Percentiles rank a stretch among this genome's conserved stretches.
Conservation (phyloP, 2,888 invertebrate species). For the Pyrochroa serraticornis region DNA sequence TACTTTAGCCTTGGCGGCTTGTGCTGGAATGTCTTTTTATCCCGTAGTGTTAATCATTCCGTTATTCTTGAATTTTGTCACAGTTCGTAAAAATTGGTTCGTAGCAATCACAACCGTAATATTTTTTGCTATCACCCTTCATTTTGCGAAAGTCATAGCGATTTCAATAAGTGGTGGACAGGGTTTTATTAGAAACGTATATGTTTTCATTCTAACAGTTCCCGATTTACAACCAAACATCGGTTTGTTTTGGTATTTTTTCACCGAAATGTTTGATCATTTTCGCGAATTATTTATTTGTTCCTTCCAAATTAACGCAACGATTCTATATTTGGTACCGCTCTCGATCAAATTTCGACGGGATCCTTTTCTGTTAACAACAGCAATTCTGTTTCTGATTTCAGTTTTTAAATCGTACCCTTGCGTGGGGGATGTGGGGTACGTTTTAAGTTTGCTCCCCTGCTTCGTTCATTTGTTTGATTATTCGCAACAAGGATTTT, state of each 20-base stretch:
- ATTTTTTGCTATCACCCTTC: conserved; percentile 35
- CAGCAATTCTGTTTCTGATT: conserved; percentile 79
- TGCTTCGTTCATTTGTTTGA: conserved; percentile 85
- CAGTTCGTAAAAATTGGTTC: conserved; percentile 60
- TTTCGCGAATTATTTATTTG: conserved; percentile 93
- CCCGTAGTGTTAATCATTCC: conserved; percentile 85
- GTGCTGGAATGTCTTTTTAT: conserved; percentile 83
- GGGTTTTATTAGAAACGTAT: conserved; percentile 64
- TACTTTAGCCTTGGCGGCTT: conserved; percentile 74
- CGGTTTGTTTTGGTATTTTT: conserved; percentile 99
- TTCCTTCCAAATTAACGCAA: conserved; percentile 95
- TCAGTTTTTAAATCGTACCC: conserved; percentile 98
- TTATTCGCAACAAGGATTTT: conserved; percentile 88
- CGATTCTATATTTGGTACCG: conserved; percentile 89
- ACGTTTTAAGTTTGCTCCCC: conserved; percentile 88
- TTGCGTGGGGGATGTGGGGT: conserved; percentile 91
- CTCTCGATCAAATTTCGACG: conserved; percentile 78
- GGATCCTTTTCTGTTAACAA: conserved; percentile 81
- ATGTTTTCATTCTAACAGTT: conserved; percentile 75
- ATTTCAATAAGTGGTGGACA: conserved; percentile 39
- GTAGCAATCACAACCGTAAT: conserved; percentile 50
- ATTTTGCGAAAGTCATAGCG: conserved; percentile 32
- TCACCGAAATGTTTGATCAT: conserved; percentile 99
- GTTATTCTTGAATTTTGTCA: conserved; percentile 72
- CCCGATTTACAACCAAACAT: conserved; percentile 96